phyloP scores from a whole-genome alignment of 2,888 invertebrate species.

The Ernsta delagoae region DNA sequence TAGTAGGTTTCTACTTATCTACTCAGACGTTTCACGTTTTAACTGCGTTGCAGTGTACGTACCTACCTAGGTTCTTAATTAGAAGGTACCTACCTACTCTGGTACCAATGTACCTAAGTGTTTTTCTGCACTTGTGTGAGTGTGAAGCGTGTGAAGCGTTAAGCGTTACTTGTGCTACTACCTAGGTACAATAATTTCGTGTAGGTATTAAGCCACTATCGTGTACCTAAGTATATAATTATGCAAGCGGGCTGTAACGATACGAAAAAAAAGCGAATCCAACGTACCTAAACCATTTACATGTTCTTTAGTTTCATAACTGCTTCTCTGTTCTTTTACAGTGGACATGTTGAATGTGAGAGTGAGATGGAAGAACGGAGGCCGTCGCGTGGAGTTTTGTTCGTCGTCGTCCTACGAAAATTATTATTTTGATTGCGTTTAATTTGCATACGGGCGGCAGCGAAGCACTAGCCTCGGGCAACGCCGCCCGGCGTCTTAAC shows the following conservation, averaged over 20 bases:
- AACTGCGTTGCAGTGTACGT: no score
- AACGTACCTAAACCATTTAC: constrained; percentile 52
- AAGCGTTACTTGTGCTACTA: background rate
- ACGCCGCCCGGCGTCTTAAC: constrained; percentile 69
- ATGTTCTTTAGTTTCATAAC: constrained; percentile 65
- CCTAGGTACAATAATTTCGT: constrained; percentile 66
- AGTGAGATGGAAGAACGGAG: constrained; percentile 54
- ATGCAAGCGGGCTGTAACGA: constrained; percentile 59
- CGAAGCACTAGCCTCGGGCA: constrained; percentile 54
- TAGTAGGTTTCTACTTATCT: no score
- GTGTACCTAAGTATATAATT: constrained; percentile 60
- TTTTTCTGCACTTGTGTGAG: no score
- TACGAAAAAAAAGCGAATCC: constrained; percentile 76
- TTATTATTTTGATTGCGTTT: constrained; percentile 85
- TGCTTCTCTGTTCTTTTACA: constrained; percentile 61
- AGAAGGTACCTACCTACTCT: no score
- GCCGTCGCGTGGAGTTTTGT: constrained; percentile 51
- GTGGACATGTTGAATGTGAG: constrained; percentile 48
- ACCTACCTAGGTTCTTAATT: no score
- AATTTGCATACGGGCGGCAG: constrained; percentile 79
- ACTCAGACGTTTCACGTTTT: no score
- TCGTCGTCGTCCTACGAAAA: constrained; percentile 65
- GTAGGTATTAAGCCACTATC: constrained; percentile 72
- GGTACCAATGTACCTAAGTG: no score
- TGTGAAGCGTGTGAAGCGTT: no score